phyloP scores from a whole-genome alignment of 2,888 invertebrate species.

The Acronicta alni region DNA sequence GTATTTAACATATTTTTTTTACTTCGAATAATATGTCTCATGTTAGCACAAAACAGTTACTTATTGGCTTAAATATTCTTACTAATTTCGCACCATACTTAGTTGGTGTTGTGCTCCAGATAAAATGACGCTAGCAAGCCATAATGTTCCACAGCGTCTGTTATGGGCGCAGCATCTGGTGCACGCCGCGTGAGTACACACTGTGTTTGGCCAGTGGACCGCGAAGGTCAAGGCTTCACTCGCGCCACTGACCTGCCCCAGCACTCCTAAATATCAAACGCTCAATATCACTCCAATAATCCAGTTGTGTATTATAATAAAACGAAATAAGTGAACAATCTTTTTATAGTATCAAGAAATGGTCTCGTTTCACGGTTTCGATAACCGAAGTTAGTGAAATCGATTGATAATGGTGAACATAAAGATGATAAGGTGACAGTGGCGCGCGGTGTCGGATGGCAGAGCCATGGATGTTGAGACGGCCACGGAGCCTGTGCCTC shows the following conservation, averaged over 20 bases:
- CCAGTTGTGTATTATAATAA: conserved; percentile 52
- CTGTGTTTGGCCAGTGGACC: conserved; percentile 81
- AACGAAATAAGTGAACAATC: conserved; percentile 18
- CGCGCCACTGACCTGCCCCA: conserved; percentile 72
- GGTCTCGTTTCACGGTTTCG: conserved; percentile 76
- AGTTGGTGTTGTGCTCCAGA: conserved; percentile 31
- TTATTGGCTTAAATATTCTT: conserved; percentile 9
- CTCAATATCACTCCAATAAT: conserved; percentile 47
- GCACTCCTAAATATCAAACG: conserved; percentile 56
- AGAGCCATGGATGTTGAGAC: conserved; percentile 68
- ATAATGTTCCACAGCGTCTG: conserved; percentile 57
- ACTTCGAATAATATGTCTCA: background rate
- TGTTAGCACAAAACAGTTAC: conserved; percentile 1
- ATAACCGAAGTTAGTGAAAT: conserved; percentile 76
- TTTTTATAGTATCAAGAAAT: conserved; percentile 50
- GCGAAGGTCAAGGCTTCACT: conserved; percentile 85
- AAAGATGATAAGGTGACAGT: conserved; percentile 58
- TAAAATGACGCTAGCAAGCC: conserved; percentile 40
- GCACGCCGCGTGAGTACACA: conserved; percentile 71
- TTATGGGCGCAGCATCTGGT: conserved; percentile 79
- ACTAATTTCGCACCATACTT: conserved; percentile 12
- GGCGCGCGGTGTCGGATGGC: conserved; percentile 56
- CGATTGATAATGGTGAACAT: conserved; percentile 59
- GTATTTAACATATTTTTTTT: too few species aligned
- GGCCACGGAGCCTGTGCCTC: conserved; percentile 76